Evolutionary conservation across 2,113 vertebrate species (phyloP).

Genomic region (Peromyscus maniculatus): DNA sequence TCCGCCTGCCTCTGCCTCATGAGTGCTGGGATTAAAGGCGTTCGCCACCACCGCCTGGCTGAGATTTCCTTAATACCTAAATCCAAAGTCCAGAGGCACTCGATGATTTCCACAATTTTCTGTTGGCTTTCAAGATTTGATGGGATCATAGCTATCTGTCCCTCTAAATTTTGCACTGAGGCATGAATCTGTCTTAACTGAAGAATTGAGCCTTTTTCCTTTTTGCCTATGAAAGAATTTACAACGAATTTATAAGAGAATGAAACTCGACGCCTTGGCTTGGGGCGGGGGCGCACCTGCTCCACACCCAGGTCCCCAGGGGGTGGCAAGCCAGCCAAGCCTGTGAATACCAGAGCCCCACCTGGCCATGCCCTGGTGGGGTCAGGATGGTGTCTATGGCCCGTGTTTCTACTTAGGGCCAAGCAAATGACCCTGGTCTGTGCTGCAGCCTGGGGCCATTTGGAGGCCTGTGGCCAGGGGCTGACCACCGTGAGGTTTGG

Average conservation of each 20-base stretch:
- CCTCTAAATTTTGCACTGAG: neutral
- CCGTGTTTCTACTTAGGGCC: too few relatives aligned
- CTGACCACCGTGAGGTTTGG: neutral
- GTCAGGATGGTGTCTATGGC: too few relatives aligned
- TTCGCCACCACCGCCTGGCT: too few relatives aligned
- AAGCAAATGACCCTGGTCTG: neutral
- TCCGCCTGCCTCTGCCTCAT: too few relatives aligned
- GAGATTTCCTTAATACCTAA: neutral
- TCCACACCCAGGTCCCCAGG: too few relatives aligned
- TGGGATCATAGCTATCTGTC: neutral
- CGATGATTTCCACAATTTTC: neutral
- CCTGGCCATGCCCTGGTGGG: too few relatives aligned
- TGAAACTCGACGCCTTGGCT: neutral
- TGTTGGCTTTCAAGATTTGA: neutral
- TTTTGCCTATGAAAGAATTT: neutral
- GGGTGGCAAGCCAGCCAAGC: too few relatives aligned
- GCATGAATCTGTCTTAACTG: neutral
- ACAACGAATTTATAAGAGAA: neutral
- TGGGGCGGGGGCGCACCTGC: too few relatives aligned
- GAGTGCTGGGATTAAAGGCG: too few relatives aligned
- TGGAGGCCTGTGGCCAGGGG: neutral
- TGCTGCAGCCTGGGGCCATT: neutral
- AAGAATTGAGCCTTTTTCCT: neutral
- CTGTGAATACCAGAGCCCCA: too few relatives aligned
- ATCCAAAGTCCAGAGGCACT: neutral